Conservation (phyloP, 2,113 vertebrate species). For the Varanus salvator region DNA sequence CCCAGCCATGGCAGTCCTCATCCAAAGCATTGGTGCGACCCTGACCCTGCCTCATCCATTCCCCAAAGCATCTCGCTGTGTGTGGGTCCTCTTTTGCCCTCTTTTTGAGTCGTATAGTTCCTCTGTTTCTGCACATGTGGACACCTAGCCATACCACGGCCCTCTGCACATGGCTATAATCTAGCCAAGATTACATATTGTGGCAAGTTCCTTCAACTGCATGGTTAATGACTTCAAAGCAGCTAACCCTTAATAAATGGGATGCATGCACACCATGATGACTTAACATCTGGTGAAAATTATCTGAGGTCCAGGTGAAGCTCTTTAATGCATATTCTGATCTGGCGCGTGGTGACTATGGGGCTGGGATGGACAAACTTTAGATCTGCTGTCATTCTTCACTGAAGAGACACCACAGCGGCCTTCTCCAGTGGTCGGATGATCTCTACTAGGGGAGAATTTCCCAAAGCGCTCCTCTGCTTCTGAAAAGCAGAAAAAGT, state of each 20-base stretch:
- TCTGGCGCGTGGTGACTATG: neutral
- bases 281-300: no score
- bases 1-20: no score
- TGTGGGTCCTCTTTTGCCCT: no score
- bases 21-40: no score
- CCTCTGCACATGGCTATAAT: neutral
- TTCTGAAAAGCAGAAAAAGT: accelerated
- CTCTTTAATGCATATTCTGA: neutral
- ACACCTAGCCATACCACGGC: no score
- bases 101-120: no score
- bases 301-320: neutral
- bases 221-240: neutral
- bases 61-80: no score
- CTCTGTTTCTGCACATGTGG: no score
- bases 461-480: neutral
- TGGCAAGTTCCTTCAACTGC: neutral
- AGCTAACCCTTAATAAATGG: neutral
- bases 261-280: neutral
- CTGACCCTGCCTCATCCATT: no score
- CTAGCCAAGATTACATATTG: neutral
- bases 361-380: neutral
- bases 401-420: neutral
- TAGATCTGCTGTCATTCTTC: neutral
- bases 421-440: neutral
- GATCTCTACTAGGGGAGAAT: neutral